Conservation (phyloP, 2,113 vertebrate genomes). For the Herpetotheres cachinnans region DNA sequence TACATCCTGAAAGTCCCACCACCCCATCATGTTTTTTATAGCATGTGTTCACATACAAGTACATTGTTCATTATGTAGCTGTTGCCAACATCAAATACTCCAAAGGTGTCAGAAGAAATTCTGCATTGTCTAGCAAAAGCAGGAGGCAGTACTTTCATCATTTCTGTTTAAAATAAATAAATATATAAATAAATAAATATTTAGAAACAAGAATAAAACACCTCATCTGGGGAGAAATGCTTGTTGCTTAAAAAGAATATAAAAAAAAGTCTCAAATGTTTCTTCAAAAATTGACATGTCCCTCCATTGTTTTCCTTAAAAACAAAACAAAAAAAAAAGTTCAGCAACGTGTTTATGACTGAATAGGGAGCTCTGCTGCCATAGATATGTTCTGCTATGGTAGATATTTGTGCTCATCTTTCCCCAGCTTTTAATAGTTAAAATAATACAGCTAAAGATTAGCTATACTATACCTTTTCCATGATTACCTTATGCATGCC, state of each 20-base stretch:
- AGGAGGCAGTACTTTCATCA: background rate
- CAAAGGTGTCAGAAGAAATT: background rate
- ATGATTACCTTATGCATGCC: background rate
- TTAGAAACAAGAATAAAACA: background rate
- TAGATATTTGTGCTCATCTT: background rate
- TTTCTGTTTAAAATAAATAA: background rate
- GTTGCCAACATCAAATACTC: background rate
- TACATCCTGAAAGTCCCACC: background rate
- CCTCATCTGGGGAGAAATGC: background rate
- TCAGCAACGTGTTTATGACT: background rate
- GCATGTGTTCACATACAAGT: background rate
- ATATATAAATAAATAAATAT: background rate
- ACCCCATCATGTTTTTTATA: background rate
- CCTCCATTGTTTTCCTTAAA: accelerated
- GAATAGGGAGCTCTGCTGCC: background rate
- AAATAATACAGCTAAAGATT: background rate
- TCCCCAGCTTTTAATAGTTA: background rate
- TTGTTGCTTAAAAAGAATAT: background rate
- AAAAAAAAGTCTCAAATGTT: background rate
- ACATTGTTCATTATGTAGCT: background rate
- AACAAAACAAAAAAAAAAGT: background rate
- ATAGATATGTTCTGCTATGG: background rate
- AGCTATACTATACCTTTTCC: background rate
- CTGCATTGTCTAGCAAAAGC: background rate
- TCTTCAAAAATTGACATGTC: background rate